Percentiles rank a stretch among this genome's conserved stretches.
Conservation (phyloP, 2,797 vertebrate genomes). For the Tiaroga cobitis region DNA sequence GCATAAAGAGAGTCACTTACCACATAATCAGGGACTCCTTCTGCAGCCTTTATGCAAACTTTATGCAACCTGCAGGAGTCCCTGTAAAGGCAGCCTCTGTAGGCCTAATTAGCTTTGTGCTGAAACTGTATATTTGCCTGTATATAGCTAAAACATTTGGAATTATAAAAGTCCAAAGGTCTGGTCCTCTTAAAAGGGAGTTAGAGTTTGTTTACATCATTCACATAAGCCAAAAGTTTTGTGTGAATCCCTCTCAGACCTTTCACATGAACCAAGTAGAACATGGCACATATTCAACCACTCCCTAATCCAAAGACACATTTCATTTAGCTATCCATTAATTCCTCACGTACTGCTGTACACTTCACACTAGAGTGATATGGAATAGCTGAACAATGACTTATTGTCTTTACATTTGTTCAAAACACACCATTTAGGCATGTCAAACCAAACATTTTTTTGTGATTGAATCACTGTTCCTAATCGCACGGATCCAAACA, state of each 20-base stretch:
- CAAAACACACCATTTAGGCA: constrained; percentile 53
- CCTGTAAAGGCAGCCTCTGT: not conserved
- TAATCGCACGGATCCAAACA: constrained; percentile 43
- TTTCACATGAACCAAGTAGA: not conserved
- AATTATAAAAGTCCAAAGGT: not conserved
- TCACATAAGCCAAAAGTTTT: not conserved
- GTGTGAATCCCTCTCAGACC: not conserved
- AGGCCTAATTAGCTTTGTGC: not conserved
- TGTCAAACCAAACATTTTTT: constrained; percentile 53
- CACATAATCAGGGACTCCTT: too few relatives aligned
- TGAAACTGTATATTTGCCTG: not conserved
- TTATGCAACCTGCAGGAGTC: not conserved
- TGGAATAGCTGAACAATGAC: constrained; percentile 45
- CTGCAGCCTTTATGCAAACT: not conserved
- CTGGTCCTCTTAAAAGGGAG: not conserved
- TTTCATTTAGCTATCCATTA: constrained; percentile 35
- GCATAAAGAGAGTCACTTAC: not conserved
- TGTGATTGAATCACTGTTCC: constrained; percentile 53
- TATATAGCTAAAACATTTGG: not conserved
- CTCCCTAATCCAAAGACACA: constrained; percentile 27
- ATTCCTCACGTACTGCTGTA: constrained; percentile 21
- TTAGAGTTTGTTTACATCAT: not conserved
- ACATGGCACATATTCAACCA: not conserved
- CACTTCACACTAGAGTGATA: constrained; percentile 23
- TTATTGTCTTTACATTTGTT: constrained; percentile 54